Evolutionary conservation across 1,140 invertebrate species (phyloP), one percentile per base, ranked within the genome.

Genomic region (Oncopodura yosiiana): DNA sequence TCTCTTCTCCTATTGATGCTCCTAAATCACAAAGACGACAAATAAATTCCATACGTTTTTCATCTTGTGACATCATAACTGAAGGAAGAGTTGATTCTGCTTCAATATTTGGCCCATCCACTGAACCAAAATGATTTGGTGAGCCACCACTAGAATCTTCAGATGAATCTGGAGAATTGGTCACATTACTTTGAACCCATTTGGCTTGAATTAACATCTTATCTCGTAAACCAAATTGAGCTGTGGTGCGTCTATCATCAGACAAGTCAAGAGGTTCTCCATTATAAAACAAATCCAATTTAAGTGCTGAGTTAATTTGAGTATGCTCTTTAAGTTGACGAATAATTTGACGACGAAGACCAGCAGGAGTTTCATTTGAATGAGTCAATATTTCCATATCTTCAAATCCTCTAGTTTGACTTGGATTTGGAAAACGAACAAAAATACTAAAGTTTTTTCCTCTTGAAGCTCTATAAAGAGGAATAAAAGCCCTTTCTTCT

Each of bases 331-430:
- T 60, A 9, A 63, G 27, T 50, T 60, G 58, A 42, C 62, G 58
- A 44, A 61, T 56, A 27, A 63, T 63, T 56, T 84, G 81, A 54
- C 86, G 73, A 53, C 87, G 75, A 49, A 94, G 73, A 38, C 84
- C 82, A 52, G 84, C 82, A 51, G 94, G 73, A 3, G 91, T 95
- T 68, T 97, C 93, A 69, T 96, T 95, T 42, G 82, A 86, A 72
- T 98, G 94, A 39, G 91, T 94, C 66, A 80, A 84, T 38, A 97
- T 73, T 69, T 96, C 92, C 62, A 94, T 77, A 68, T 96, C 93
- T 61, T 96, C 93, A 21, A 88, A 80, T 69, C 87, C 87, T 54
- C 90, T 76, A 61, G 84, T 87, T 62, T 89, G 87, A 72, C 84
- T 90, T 64, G 88, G 87, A 72, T 84, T 90, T 64, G 88, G 87